A percentile compares a stretch with the other conserved stretches of the same genome.
Conservation (phyloP, 1,140 invertebrate genomes). For the Anthonomus grandis region DNA sequence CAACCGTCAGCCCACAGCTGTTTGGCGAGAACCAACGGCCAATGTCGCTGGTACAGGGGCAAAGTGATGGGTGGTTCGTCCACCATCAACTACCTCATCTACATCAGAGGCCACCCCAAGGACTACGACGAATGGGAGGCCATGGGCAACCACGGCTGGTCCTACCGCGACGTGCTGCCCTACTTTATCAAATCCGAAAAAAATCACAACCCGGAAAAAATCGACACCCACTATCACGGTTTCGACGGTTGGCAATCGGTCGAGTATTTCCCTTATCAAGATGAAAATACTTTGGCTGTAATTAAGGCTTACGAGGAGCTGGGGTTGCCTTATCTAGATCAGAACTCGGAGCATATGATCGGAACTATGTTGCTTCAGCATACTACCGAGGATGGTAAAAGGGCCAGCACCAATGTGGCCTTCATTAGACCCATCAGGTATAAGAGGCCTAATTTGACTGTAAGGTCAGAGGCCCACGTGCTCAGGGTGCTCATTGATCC, state of each 20-base stretch:
- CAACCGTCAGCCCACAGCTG: slow-evolving; percentile 54
- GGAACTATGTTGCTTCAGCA: slow-evolving; percentile 59
- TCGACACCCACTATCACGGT: slow-evolving; percentile 56
- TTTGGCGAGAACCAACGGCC: slow-evolving; percentile 43
- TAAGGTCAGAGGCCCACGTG: slow-evolving; percentile 67
- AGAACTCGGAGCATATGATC: slow-evolving; percentile 55
- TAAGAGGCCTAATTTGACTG: slow-evolving; percentile 66
- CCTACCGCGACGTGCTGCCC: slow-evolving; percentile 53
- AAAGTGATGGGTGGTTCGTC: slow-evolving; percentile 57
- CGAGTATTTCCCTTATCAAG: slow-evolving; percentile 59
- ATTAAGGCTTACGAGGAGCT: slow-evolving; percentile 60
- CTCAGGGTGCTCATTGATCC: slow-evolving; percentile 71
- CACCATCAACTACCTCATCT: slow-evolving; percentile 56
- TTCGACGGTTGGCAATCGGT: slow-evolving; percentile 60
- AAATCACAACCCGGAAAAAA: slow-evolving; percentile 49
- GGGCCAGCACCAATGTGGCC: slow-evolving; percentile 68
- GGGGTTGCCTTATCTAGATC: slow-evolving; percentile 55
- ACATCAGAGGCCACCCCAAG: slow-evolving; percentile 52
- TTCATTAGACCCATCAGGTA: slow-evolving; percentile 69
- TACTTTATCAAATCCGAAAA: slow-evolving; percentile 56
- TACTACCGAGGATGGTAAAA: slow-evolving; percentile 58
- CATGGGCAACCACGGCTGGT: slow-evolving; percentile 52
- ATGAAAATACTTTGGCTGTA: slow-evolving; percentile 54
- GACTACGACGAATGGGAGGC: slow-evolving; percentile 57
- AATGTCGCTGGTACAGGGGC: slow-evolving; percentile 53